phyloP scores from a whole-genome alignment of 2,888 invertebrate genomes.

The Chrysina gloriosa region DNA sequence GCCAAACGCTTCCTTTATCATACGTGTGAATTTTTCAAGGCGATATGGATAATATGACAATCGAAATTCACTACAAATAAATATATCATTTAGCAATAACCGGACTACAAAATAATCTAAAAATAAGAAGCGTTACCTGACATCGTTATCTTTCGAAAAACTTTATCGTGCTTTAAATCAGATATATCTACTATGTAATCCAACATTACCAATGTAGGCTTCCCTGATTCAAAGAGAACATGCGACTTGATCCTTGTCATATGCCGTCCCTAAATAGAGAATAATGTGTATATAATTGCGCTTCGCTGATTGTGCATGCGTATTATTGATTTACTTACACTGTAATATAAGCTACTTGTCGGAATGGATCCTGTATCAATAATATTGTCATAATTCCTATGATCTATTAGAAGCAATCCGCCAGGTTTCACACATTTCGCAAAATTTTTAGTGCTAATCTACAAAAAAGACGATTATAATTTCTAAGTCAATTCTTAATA shows the following conservation, averaged over 20 bases:
- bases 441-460: conserved; percentile 82
- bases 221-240: conserved; percentile 81
- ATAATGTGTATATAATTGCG: too few species aligned
- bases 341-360: conserved; percentile 88
- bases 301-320: too few species aligned
- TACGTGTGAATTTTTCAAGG: conserved; percentile 75
- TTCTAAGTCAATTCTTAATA: too few species aligned
- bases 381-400: conserved; percentile 89
- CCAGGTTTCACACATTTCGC: conserved; percentile 86
- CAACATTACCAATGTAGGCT: conserved; percentile 81
- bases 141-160: conserved; percentile 19
- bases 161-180: conserved; percentile 3
- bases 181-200: conserved; percentile 76
- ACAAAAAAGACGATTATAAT: too few species aligned
- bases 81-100: not conserved
- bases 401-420: conserved; percentile 86
- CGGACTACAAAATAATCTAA: not conserved
- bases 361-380: conserved; percentile 82
- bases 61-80: conserved; percentile 78
- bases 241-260: conserved; percentile 88
- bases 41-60: conserved; percentile 90
- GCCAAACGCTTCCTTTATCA: conserved; percentile 79
- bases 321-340: conserved; percentile 70
- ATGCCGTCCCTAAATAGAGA: conserved; percentile 82
- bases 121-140: conserved; percentile 33